These are phyloP conservation scores for Rhagoletis zephyria DNA, from an alignment of 1,140 invertebrate genomes.

Conservation along the genomic window DNA sequence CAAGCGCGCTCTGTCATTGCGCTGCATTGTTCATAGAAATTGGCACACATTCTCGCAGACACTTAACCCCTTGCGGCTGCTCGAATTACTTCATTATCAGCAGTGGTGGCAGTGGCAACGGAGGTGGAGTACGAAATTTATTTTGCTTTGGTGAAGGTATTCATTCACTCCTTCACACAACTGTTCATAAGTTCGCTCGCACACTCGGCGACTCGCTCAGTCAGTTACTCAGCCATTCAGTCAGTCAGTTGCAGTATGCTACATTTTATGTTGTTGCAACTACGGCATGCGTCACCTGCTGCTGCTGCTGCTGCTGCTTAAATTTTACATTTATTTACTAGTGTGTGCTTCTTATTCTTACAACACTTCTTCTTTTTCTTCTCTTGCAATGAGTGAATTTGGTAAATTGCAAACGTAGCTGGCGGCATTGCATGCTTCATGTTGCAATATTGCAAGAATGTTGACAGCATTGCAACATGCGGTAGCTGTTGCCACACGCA, in stretches of 20 bases:
- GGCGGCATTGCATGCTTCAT: neutral
- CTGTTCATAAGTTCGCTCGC: neutral
- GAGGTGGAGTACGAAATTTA: neutral
- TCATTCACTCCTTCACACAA: neutral
- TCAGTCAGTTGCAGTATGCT: neutral
- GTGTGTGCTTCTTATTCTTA: neutral
- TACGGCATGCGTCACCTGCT: neutral
- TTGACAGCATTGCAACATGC: neutral
- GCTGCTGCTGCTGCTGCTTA: neutral
- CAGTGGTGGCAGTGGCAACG: too few species aligned
- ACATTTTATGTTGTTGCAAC: neutral
- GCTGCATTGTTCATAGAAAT: neutral
- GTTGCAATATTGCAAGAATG: constrained; percentile 27
- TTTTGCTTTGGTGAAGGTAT: neutral
- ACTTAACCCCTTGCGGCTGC: neutral
- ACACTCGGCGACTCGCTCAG: neutral
- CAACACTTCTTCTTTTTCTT: neutral
- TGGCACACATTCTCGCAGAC: neutral
- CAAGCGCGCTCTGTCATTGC: too few species aligned
- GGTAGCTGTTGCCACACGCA: neutral
- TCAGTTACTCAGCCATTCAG: neutral
- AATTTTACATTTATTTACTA: constrained; percentile 38
- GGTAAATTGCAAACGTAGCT: constrained; percentile 29
- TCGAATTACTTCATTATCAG: constrained; percentile 41
- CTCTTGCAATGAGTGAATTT: constrained; percentile 13